Evolutionary conservation across 2,113 vertebrate genomes (phyloP).

Genomic region (Anguilla rostrata): DNA sequence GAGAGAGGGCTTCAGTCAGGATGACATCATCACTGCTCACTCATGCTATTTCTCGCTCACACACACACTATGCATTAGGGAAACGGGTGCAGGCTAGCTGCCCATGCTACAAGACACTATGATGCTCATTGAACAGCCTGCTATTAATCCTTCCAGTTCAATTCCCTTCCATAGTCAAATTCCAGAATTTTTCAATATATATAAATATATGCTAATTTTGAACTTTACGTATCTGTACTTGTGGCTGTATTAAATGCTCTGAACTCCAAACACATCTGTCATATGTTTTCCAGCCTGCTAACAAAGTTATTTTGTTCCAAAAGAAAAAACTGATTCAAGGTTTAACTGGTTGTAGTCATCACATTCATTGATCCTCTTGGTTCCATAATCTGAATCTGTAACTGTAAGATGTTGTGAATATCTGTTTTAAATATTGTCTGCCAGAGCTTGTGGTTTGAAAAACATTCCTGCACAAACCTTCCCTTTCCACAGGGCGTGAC

Average conservation of each 20-base stretch:
- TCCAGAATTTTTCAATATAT: background rate
- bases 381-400: background rate
- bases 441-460: background rate
- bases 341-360: background rate
- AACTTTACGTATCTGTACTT: background rate
- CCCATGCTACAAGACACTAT: background rate
- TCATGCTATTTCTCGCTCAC: background rate
- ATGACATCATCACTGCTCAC: conserved; percentile 61
- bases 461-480: background rate
- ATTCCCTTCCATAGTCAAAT: background rate
- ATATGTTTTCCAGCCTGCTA: background rate
- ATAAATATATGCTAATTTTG: background rate
- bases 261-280: background rate
- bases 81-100: background rate
- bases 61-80: conserved; percentile 1
- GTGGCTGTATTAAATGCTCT: background rate
- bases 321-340: background rate
- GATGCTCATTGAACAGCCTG: background rate
- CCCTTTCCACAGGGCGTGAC: background rate
- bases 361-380: background rate
- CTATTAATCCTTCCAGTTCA: background rate
- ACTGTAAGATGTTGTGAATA: background rate
- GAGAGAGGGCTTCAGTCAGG: conserved; percentile 41
- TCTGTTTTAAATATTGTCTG: background rate
- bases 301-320: background rate